A percentile compares a stretch with the other conserved stretches of the same genome.
phyloP scores from a whole-genome alignment of 2,113 vertebrate genomes.

The Forbesichthys agassizii region DNA sequence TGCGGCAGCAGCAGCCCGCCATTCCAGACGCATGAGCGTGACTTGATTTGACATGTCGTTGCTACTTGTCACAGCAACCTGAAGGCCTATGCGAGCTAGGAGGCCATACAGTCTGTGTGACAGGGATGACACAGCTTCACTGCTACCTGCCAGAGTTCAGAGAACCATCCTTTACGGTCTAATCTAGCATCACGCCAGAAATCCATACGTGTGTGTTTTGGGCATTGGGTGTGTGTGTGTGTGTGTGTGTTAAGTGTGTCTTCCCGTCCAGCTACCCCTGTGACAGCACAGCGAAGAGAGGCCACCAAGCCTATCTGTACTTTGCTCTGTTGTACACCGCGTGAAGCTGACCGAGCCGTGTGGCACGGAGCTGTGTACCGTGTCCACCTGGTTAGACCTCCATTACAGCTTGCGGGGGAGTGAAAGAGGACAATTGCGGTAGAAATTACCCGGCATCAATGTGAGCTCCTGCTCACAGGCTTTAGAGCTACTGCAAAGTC shows the following conservation, averaged over 20 bases:
- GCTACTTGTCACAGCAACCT: conserved; percentile 35
- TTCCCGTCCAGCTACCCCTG: neutral
- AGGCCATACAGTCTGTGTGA: neutral
- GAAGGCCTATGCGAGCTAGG: conserved; percentile 6
- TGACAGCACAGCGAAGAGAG: neutral
- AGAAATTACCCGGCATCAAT: conserved; percentile 49
- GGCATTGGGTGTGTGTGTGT: neutral
- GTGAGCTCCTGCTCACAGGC: neutral
- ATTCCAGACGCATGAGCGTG: conserved; percentile 23
- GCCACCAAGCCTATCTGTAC: neutral
- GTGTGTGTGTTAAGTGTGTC: neutral
- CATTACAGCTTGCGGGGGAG: conserved; percentile 13
- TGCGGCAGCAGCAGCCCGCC: conserved; percentile 16
- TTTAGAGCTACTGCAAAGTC: conserved; percentile 21
- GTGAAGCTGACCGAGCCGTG: neutral
- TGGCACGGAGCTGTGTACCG: neutral
- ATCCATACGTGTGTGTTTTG: too few species aligned
- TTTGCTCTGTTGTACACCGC: conserved; percentile 14
- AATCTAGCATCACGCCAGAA: neutral
- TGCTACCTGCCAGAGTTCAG: conserved; percentile 11
- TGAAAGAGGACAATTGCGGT: conserved; percentile 41
- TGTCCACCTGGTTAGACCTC: neutral
- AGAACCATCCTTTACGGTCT: neutral
- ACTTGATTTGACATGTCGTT: conserved; percentile 20
- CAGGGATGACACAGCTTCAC: conserved; percentile 32